Percentiles rank a stretch among this genome's conserved stretches.
Conservation (phyloP, 2,113 vertebrate genomes). For the Pampusana beccarii region DNA sequence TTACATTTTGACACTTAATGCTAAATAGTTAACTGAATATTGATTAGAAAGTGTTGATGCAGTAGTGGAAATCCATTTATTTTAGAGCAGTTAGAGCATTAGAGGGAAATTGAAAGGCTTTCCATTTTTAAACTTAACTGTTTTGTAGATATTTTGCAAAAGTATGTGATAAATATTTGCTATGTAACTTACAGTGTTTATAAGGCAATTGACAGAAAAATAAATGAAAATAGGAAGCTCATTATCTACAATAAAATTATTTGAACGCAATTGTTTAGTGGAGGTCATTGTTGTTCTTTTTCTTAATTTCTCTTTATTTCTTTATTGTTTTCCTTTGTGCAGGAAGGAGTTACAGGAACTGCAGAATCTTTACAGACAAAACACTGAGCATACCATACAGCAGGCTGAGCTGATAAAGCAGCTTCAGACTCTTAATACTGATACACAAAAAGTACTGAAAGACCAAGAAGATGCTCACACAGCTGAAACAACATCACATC, state of each 20-base stretch:
- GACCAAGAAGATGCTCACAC: slow-evolving; percentile 87
- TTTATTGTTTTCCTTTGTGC: slow-evolving; percentile 29
- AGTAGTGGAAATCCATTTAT: slow-evolving; percentile 29
- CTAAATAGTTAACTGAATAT: slow-evolving; percentile 52
- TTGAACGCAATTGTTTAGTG: slow-evolving; percentile 6
- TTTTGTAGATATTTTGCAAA: slow-evolving; percentile 43
- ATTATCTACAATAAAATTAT: slow-evolving; percentile 37
- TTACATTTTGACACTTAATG: neutral
- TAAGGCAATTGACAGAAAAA: slow-evolving; percentile 45
- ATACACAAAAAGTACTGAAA: slow-evolving; percentile 85
- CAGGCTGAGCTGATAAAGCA: slow-evolving; percentile 89
- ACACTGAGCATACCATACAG: slow-evolving; percentile 79
- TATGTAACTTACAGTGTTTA: slow-evolving; percentile 48
- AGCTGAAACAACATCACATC: slow-evolving; percentile 83
- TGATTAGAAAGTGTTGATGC: slow-evolving; percentile 34
- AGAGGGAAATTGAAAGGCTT: slow-evolving; percentile 39
- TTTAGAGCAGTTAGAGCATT: slow-evolving; percentile 46
- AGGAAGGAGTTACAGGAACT: slow-evolving; percentile 85
- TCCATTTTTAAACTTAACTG: slow-evolving; percentile 42
- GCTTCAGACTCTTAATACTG: slow-evolving; percentile 86
- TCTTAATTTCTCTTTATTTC: slow-evolving; percentile 46
- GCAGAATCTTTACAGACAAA: slow-evolving; percentile 85
- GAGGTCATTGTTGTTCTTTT: neutral
- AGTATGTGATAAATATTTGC: slow-evolving; percentile 57
- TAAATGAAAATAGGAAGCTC: slow-evolving; percentile 27